Conservation (phyloP, 2,797 vertebrate genomes). For the Gadopsis bispinosus region DNA sequence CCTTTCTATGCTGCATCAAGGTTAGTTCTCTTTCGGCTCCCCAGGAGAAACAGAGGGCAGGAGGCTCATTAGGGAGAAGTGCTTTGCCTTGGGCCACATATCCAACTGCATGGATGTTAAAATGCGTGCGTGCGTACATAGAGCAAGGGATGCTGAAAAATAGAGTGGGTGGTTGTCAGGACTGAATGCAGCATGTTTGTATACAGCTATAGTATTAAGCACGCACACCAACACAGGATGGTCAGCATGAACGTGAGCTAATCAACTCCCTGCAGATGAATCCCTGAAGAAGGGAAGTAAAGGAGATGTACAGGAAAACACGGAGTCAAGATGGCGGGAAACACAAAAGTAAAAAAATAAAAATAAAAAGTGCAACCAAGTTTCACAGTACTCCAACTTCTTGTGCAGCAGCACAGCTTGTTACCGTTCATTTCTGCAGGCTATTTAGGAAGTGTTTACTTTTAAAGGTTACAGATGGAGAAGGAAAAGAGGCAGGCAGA, state of each 20-base stretch:
- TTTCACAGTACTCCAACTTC: slow-evolving; percentile 42
- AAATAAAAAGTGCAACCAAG: slow-evolving; percentile 52
- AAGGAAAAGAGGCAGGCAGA: slow-evolving; percentile 25
- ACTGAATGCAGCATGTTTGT: slow-evolving; percentile 50
- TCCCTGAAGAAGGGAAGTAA: background rate
- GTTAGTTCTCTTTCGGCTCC: slow-evolving; percentile 69
- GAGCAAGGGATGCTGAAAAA: slow-evolving; percentile 40
- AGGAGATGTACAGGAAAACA: slow-evolving; percentile 15
- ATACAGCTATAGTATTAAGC: slow-evolving; percentile 47
- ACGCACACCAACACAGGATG: slow-evolving; percentile 32
- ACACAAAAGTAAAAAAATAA: slow-evolving; percentile 44
- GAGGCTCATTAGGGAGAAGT: slow-evolving; percentile 79
- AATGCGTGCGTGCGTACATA: slow-evolving; percentile 10
- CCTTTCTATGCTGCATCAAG: slow-evolving; percentile 70
- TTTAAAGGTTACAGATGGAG: slow-evolving; percentile 61
- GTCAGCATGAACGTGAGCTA: slow-evolving; percentile 58
- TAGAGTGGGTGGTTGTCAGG: slow-evolving; percentile 55
- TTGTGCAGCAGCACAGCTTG: slow-evolving; percentile 48
- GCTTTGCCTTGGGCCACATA: slow-evolving; percentile 75
- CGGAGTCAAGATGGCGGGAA: slow-evolving; percentile 21
- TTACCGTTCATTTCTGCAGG: slow-evolving; percentile 53
- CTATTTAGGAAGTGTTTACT: slow-evolving; percentile 65
- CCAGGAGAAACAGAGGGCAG: slow-evolving; percentile 76
- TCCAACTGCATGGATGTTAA: slow-evolving; percentile 68
- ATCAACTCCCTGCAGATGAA: slow-evolving; percentile 58